Percentiles rank a stretch among this genome's conserved stretches.
These are phyloP conservation scores for Drosophila miranda DNA, from an alignment of 1,140 invertebrate genomes.

Conservation along the genomic window DNA sequence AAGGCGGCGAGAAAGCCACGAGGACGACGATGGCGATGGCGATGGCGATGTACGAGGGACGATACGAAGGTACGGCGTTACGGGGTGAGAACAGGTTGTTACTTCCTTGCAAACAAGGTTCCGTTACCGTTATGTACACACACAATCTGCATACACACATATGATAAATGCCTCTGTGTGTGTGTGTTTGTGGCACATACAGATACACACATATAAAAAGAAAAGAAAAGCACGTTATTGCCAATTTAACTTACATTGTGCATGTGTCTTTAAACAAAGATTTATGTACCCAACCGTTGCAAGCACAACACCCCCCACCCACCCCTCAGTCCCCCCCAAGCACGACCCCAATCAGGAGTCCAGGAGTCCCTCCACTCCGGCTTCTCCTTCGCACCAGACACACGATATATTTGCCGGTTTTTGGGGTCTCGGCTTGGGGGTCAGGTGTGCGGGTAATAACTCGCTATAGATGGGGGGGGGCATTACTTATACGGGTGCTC, in stretches of 20 bases:
- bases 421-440: slow-evolving; percentile 18
- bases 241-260: slow-evolving; percentile 80
- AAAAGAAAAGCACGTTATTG: slow-evolving; percentile 79
- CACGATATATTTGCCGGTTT: slow-evolving; percentile 16
- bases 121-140: slow-evolving; percentile 73
- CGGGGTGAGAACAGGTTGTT: slow-evolving; percentile 79
- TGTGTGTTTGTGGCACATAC: slow-evolving; percentile 8
- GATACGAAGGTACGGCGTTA: slow-evolving; percentile 10
- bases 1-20: slow-evolving; percentile 36
- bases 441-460: slow-evolving; percentile 73
- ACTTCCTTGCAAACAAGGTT: slow-evolving; percentile 80
- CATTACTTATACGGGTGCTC: not conserved
- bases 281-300: slow-evolving; percentile 75
- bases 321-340: slow-evolving; percentile 7
- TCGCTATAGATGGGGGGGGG: slow-evolving; percentile 58
- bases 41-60: slow-evolving; percentile 16
- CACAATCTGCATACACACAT: slow-evolving; percentile 29
- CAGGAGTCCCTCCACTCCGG: not conserved
- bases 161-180: slow-evolving; percentile 11
- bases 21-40: slow-evolving; percentile 5
- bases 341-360: not conserved
- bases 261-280: slow-evolving; percentile 80
- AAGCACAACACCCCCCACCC: slow-evolving; percentile 52
- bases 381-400: not conserved
- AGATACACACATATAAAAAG: slow-evolving; percentile 16